Percentiles rank a stretch among this genome's conserved stretches.
Conservation (phyloP, 2,797 vertebrate genomes). For the Smutsia gigantea region DNA sequence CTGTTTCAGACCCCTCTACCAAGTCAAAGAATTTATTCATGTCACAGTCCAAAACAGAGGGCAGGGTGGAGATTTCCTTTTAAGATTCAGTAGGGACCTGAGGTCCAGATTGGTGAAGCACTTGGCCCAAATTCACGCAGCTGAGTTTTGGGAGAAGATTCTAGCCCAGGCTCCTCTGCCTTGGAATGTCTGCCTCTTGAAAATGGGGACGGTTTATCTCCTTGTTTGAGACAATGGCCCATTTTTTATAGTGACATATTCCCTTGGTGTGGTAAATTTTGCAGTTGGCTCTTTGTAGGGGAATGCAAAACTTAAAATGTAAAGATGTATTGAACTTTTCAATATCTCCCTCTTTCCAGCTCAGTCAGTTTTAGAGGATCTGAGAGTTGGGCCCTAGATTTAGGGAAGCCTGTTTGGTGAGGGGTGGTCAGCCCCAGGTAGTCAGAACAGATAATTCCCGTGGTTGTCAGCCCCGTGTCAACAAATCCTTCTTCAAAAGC, state of each 20-base stretch:
- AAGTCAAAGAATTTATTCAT: not conserved
- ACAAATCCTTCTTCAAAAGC: constrained; percentile 4
- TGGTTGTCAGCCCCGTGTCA: not conserved
- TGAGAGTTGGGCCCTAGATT: not conserved
- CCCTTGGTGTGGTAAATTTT: not conserved
- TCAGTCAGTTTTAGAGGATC: not conserved
- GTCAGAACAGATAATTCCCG: not conserved
- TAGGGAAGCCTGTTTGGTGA: not conserved
- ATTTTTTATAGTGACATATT: not conserved
- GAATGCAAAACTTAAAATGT: constrained; percentile 6
- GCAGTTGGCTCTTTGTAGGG: not conserved
- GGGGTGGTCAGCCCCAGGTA: not conserved
- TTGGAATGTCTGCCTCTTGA: not conserved
- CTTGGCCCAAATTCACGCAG: not conserved
- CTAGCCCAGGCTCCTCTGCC: not conserved
- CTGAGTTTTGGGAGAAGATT: not conserved
- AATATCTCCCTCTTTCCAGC: not conserved
- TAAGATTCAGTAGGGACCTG: not conserved
- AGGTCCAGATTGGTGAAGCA: not conserved
- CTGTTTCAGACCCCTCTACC: not conserved
- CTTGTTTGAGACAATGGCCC: not conserved
- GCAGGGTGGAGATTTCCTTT: not conserved
- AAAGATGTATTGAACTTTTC: not conserved
- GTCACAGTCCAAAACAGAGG: not conserved
- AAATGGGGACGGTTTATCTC: not conserved